phyloP scores from a whole-genome alignment of 2,888 invertebrate genomes.

The Hemaris fuciformis region DNA sequence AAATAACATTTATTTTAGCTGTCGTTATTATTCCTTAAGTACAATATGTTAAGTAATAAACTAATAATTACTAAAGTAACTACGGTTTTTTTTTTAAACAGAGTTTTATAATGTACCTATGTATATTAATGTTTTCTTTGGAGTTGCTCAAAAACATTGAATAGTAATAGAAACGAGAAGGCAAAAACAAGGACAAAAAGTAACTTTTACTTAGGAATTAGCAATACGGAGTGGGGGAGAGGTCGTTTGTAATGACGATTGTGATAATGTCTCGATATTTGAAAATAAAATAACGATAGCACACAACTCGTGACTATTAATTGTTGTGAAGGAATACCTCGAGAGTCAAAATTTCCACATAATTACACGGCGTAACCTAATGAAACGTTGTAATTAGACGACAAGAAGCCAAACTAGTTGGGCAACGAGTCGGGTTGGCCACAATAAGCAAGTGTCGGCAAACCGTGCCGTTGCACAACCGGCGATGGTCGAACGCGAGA shows the following conservation, averaged over 20 bases:
- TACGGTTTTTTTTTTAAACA: no score
- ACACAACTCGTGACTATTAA: slow-evolving; percentile 10
- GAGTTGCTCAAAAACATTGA: neutral
- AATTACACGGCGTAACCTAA: slow-evolving; percentile 55
- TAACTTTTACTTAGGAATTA: neutral
- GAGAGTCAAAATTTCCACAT: slow-evolving; percentile 41
- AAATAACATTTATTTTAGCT: no score
- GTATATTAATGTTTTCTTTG: neutral
- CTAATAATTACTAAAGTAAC: no score
- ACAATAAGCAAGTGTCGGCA: slow-evolving; percentile 79
- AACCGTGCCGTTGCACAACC: slow-evolving; percentile 74
- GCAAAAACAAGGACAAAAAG: slow-evolving; percentile 1
- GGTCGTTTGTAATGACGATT: slow-evolving; percentile 7
- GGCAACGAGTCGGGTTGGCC: slow-evolving; percentile 68
- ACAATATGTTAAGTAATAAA: no score
- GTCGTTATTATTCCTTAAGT: no score
- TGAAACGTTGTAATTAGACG: slow-evolving; percentile 71
- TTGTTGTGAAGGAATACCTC: slow-evolving; percentile 18
- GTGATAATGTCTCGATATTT: neutral
- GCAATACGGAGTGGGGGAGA: slow-evolving; percentile 2
- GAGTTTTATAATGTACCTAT: neutral
- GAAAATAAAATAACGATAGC: neutral
- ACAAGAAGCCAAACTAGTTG: slow-evolving; percentile 74
- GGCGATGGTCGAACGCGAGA: slow-evolving; percentile 78
- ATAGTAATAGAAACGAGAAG: neutral